Conservation (phyloP, 1,140 invertebrate species). For the Solen grandis region DNA sequence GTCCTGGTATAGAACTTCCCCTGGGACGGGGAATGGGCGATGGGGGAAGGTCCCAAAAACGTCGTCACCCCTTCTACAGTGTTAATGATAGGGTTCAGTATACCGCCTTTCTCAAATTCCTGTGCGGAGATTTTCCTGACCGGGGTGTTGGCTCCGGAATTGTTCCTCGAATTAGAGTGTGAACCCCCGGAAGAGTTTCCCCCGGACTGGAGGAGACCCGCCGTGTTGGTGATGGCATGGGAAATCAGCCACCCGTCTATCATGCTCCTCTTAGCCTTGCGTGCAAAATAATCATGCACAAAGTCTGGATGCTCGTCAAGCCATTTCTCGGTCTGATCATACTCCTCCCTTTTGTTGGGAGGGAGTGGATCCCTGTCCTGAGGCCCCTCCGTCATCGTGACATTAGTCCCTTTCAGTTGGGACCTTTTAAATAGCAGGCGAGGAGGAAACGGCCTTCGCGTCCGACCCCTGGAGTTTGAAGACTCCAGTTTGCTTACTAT, state of each 20-base stretch:
- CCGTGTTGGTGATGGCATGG: constrained; percentile 89
- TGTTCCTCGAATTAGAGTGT: constrained; percentile 77
- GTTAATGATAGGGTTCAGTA: constrained; percentile 94
- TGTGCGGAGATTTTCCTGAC: constrained; percentile 97
- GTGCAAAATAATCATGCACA: constrained; percentile 96
- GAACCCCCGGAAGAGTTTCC: constrained; percentile 81
- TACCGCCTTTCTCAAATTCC: constrained; percentile 94
- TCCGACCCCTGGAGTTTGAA: constrained; percentile 21
- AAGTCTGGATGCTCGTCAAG: constrained; percentile 98
- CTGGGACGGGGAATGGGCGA: constrained; percentile 62
- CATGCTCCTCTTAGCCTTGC: constrained; percentile 94
- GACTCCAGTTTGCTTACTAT: constrained; percentile 44
- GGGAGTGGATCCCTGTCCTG: constrained; percentile 42
- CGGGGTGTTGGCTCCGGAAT: constrained; percentile 83
- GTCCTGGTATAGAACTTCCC: constrained; percentile 65
- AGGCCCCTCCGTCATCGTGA: constrained; percentile 36
- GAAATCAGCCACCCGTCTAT: constrained; percentile 92
- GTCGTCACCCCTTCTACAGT: constrained; percentile 94
- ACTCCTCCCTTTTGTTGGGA: constrained; percentile 66
- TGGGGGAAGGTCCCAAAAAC: constrained; percentile 85
- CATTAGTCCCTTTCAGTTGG: constrained; percentile 36
- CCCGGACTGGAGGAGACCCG: constrained; percentile 65
- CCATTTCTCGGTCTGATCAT: constrained; percentile 84
- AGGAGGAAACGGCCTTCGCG: constrained; percentile 43
- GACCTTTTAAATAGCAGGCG: constrained; percentile 49